Evolutionary conservation across 2,113 vertebrate species (phyloP), one percentile per base, ranked within the genome.

Genomic region (Nothobranchius furzeri): DNA sequence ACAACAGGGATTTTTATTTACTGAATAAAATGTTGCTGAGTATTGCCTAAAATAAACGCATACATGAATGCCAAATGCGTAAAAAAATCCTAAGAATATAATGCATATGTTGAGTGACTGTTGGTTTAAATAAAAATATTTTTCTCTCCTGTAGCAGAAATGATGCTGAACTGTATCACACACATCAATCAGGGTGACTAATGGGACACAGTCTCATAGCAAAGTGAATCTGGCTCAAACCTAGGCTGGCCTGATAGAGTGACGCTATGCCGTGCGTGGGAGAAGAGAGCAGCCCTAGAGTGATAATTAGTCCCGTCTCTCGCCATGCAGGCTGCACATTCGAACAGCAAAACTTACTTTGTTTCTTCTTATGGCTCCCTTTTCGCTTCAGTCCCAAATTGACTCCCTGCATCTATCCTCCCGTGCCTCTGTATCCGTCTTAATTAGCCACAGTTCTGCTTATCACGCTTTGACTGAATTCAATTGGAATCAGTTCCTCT

Each of bases 271-370:
- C 46, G 30, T 64, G 76, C 35, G 64, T 69, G 77, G 79, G 76
- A 85, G 83, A 86, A 73, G 68, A 64, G 60, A 83, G 83, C 57
- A 58, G 79, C 87, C 86, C 79, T 80, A 37, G 87, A 86, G 86
- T 85, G 76, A 80, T 86, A 87, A 88, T 90, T 90, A 89, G 83
- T 83, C 79, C 62, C 10, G 64, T 75, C 64, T 84, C 81, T 83
- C 6, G 52, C 70, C 52, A 74, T 73, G 68, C 75, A 87, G 76
- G 56, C 47, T 42, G 37, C 37, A 58, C 24, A 70, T 76, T 78
- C 73, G 9, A 78, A 83, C 85, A 69, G 17, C 62, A 64, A 64
- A 40, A 53, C 61, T 64, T 24, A 60, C 73, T 82, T 73, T 75
- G 46, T 81, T 77, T 64, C 53, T 61, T 15, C 37, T 67, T 64